Conservation (phyloP, 2,797 vertebrate genomes). For the Phylloscopus collybita region DNA sequence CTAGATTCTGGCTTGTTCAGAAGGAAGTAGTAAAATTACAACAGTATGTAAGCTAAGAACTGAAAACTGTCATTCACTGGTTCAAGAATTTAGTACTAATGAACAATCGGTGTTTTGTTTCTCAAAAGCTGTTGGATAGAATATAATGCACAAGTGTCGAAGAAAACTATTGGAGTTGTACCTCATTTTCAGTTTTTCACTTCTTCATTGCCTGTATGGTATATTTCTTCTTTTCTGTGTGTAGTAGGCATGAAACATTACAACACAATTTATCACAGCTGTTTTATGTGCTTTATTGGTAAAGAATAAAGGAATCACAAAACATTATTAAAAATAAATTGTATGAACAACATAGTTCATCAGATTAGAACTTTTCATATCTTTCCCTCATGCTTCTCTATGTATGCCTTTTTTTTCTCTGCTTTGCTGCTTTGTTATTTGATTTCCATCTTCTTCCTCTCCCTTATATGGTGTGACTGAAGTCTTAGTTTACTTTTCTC, state of each 20-base stretch:
- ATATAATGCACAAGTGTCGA: neutral
- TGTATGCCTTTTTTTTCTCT: neutral
- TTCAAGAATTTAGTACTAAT: neutral
- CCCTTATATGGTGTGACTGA: neutral
- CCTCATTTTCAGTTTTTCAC: neutral
- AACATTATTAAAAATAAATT: neutral
- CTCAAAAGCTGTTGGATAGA: neutral
- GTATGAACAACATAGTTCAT: neutral
- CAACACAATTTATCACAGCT: neutral
- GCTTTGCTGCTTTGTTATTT: neutral
- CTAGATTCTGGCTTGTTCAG: neutral
- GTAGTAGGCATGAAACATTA: neutral
- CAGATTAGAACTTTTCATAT: neutral
- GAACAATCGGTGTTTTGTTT: neutral
- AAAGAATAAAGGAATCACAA: neutral
- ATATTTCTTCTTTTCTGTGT: neutral
- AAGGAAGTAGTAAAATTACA: neutral
- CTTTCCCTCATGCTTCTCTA: neutral
- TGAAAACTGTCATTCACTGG: neutral
- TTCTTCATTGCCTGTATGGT: neutral
- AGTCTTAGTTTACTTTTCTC: constrained; percentile 26
- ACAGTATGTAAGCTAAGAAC: neutral
- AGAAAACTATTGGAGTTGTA: neutral
- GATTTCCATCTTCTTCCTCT: neutral
- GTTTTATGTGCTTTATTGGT: neutral